Base-by-base conservation (phyloP, 2,888 invertebrate species). In the Meta bourneti region DNA sequence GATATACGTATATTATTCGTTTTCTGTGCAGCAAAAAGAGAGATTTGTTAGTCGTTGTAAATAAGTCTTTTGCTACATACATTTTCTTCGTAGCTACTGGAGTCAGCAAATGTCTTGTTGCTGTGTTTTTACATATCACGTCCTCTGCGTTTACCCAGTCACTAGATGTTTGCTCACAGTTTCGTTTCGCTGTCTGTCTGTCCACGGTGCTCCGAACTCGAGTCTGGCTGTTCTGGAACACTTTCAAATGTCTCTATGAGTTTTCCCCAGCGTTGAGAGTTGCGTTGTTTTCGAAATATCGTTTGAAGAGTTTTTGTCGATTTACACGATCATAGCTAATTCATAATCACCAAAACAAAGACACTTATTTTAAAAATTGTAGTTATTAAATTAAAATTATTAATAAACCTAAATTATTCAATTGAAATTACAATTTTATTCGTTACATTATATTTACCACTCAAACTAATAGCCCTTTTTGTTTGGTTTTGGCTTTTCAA, bases 51-150 rank as follows among this genome's bases (percentile, higher is more conserved):
- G 48, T 87, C 80, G 61, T 74, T 91, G 91, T 91, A 91, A 71
- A 91, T 91, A 88, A 49, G 71, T 49, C 34, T 70, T 82, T 85
- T 83, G 91, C 87, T 88, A 87, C 91, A 71, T 61, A 61, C 13
- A 54, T 72, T 77, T 75, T 87, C 81, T 71, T 82, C 49, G 85
- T 86, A 86, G 85, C 74, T 80, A 80, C 51, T 83, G 91, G 78
- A 82, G 91, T 91, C 91, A 87, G 87, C 91, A 91, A 87, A 82
- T 90, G 79, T 84, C 75, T 80, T 70, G 89, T 83, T 83, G 86
- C 91, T 91, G 87, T 91, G 83, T 91, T 87, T 91, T 87, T 87
- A 91, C 91, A 91, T 91, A 91, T 91, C 91, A 91, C 91, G 87
- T 91, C 82, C 77, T 87, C 70, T 79, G 19, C 61, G 91, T 91